A percentile compares a stretch with the other conserved stretches of the same genome.
Conservation (phyloP, 2,113 vertebrate species). For the Ictidomys tridecemlineatus region DNA sequence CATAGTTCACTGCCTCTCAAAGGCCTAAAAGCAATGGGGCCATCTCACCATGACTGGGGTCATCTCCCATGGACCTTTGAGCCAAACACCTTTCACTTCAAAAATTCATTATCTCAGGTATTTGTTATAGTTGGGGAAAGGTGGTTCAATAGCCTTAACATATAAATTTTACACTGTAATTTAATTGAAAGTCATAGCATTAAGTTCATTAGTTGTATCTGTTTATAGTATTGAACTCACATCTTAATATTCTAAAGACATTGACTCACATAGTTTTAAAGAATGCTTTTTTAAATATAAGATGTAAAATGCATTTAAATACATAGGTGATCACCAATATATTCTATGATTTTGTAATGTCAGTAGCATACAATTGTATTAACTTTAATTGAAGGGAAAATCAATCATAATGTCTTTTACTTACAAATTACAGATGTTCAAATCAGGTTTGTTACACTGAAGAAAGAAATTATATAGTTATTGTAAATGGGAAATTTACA, state of each 20-base stretch:
- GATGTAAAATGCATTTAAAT: background rate
- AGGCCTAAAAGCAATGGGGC: background rate
- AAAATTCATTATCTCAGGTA: background rate
- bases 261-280: background rate
- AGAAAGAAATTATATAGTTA: background rate
- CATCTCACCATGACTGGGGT: background rate
- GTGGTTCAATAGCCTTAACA: background rate
- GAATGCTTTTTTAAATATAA: background rate
- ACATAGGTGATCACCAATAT: background rate
- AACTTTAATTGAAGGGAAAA: background rate
- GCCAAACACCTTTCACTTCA: background rate
- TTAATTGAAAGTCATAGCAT: conserved; percentile 19
- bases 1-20: too few species aligned
- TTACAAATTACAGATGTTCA: conserved; percentile 45
- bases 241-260: conserved; percentile 4
- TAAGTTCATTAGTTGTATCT: conserved; percentile 4
- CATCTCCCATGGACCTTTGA: background rate
- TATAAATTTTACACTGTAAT: background rate
- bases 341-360: conserved; percentile 46
- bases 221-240: background rate
- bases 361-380: conserved; percentile 38
- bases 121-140: background rate
- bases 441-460: background rate
- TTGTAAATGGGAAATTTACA: background rate
- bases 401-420: conserved; percentile 21